phyloP scores from a whole-genome alignment of 2,113 vertebrate species.

The Perca fluviatilis region DNA sequence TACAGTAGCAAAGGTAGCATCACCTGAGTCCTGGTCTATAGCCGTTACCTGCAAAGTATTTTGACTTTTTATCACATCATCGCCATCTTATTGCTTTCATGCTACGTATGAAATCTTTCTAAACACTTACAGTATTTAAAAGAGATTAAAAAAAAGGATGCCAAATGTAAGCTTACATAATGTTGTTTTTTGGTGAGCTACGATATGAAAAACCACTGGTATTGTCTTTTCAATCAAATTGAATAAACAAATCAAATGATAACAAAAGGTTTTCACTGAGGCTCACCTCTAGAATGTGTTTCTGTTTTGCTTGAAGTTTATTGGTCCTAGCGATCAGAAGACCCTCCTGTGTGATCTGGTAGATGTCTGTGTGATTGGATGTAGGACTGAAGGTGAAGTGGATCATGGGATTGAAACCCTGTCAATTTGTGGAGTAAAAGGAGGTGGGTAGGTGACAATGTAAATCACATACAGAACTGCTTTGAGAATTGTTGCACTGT shows the following conservation, averaged over 20 bases:
- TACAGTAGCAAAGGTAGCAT: constrained; percentile 67
- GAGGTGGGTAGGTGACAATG: background rate
- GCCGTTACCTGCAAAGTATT: constrained; percentile 68
- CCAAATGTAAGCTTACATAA: background rate
- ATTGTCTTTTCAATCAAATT: background rate
- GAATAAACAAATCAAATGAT: background rate
- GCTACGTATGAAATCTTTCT: background rate
- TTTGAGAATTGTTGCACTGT: background rate
- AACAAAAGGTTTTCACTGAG: background rate
- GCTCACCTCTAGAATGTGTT: constrained; percentile 82
- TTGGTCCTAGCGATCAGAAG: constrained; percentile 80
- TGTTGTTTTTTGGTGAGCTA: background rate
- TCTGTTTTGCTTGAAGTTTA: constrained; percentile 76
- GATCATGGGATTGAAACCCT: constrained; percentile 85
- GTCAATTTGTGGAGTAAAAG: background rate
- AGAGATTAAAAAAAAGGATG: too few relatives aligned
- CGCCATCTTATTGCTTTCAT: background rate
- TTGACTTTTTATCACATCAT: constrained; percentile 6
- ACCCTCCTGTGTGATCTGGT: constrained; percentile 81
- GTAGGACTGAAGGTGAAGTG: constrained; percentile 70
- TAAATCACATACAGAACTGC: background rate
- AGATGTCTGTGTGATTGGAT: constrained; percentile 80
- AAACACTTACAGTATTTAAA: background rate
- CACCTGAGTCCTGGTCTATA: constrained; percentile 82
- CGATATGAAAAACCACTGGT: background rate